These are phyloP conservation scores for Axis porcinus DNA, from an alignment of 2,113 vertebrate species.

Conservation along the genomic window DNA sequence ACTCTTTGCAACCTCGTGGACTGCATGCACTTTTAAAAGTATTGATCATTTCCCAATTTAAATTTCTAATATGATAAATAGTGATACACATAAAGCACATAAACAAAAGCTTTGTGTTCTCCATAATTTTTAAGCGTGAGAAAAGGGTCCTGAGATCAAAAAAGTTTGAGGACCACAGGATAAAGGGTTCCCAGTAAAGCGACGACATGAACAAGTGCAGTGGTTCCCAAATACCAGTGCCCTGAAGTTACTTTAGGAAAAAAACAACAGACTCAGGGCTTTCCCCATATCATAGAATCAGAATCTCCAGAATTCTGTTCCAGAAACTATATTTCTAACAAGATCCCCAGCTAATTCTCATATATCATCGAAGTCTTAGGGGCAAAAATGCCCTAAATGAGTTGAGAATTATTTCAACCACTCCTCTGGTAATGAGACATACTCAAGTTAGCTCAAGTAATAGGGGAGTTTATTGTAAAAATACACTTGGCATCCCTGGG, in stretches of 20 bases:
- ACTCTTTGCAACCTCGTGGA: background rate
- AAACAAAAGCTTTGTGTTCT: background rate
- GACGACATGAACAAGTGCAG: too few relatives aligned
- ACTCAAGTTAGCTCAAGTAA: background rate
- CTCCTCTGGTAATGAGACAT: background rate
- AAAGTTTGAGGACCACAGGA: background rate
- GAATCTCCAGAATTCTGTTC: background rate
- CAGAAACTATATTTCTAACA: background rate
- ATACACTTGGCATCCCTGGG: background rate
- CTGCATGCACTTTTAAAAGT: background rate
- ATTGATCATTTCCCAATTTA: background rate
- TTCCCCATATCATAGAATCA: background rate
- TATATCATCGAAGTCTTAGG: background rate
- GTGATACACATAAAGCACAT: background rate
- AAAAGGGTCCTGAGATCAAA: background rate
- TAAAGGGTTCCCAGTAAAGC: background rate
- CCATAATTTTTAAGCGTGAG: background rate
- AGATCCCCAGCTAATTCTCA: background rate
- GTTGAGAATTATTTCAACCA: background rate
- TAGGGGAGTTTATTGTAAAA: background rate
- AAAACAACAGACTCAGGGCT: background rate
- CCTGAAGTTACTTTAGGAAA: background rate
- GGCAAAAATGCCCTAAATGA: background rate
- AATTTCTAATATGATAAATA: background rate
- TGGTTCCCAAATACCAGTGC: background rate